A percentile compares a stretch with the other conserved stretches of the same genome.
phyloP scores from a whole-genome alignment of 2,888 invertebrate genomes.

The Orgyia antiqua region DNA sequence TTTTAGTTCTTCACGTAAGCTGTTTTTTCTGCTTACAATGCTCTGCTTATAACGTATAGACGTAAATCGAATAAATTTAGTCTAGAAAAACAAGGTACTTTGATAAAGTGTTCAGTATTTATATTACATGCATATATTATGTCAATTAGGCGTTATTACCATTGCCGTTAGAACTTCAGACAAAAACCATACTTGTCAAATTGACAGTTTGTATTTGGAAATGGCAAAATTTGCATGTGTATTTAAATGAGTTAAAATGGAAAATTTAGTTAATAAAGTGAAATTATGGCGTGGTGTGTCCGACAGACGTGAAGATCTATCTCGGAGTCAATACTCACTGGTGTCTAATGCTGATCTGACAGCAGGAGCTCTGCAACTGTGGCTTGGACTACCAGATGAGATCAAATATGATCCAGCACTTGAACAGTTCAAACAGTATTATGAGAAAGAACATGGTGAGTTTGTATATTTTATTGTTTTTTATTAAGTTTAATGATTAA shows the following conservation, averaged over 20 bases:
- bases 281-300: conserved; percentile 39
- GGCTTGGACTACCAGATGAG: conserved; percentile 81
- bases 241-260: conserved; percentile 28
- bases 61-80: no score
- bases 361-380: conserved; percentile 79
- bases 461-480: conserved; percentile 7
- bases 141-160: no score
- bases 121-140: no score
- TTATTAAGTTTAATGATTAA: no score
- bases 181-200: conserved; percentile 2
- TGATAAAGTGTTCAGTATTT: no score
- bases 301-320: conserved; percentile 66
- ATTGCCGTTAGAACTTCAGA: conserved; percentile 2
- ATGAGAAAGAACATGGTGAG: conserved; percentile 71
- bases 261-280: conserved; percentile 41
- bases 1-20: no score
- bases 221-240: background rate
- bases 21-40: no score
- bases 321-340: conserved; percentile 64
- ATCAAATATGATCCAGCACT: conserved; percentile 82
- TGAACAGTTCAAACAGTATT: conserved; percentile 75
- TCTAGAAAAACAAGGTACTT: no score
- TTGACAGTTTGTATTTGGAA: background rate
- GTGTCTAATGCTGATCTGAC: conserved; percentile 75
- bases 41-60: no score